Evolutionary conservation across 92 coral and sea anemone genomes (phyloP).

Genomic region (Montipora capitata): DNA sequence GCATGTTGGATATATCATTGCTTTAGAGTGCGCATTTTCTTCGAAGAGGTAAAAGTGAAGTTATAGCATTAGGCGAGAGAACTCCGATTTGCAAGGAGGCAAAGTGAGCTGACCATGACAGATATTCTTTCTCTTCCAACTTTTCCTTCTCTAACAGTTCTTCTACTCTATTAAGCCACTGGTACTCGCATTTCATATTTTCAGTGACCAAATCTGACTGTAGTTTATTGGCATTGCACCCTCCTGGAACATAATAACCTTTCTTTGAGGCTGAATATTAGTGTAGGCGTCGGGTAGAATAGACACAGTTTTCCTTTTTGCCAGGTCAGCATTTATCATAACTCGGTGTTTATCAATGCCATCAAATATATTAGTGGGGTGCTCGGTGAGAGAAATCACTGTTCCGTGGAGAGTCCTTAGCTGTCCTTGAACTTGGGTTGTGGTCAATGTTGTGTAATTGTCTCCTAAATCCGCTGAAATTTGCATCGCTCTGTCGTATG

Average conservation of each 20-base stretch:
- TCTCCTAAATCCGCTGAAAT: too few relatives aligned
- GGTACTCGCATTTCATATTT: constrained; percentile 27
- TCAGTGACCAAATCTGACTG: constrained; percentile 16
- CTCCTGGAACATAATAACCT: too few relatives aligned
- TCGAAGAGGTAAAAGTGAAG: constrained; percentile 63
- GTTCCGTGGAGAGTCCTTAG: constrained; percentile 74
- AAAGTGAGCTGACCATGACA: constrained; percentile 70
- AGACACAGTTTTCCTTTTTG: constrained; percentile 56
- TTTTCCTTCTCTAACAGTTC: constrained; percentile 29
- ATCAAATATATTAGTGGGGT: constrained; percentile 22
- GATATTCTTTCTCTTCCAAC: constrained; percentile 39
- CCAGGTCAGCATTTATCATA: constrained; percentile 43
- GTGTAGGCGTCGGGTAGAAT: too few relatives aligned
- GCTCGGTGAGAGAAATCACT: constrained; percentile 60
- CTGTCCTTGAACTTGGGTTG: constrained; percentile 76
- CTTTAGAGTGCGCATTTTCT: constrained; percentile 62
- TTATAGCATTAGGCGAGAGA: constrained; percentile 39
- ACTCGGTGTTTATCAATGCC: constrained; percentile 65
- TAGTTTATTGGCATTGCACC: constrained; percentile 21
- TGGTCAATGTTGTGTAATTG: constrained; percentile 66
- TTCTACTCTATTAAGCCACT: constrained; percentile 44
- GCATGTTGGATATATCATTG: constrained; percentile 67
- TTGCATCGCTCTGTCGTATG: too few relatives aligned
- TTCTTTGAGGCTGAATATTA: too few relatives aligned
- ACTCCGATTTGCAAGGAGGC: constrained; percentile 33